Percentiles rank a stretch among this genome's conserved stretches.
Conservation (phyloP, 2,113 vertebrate species). For the Actinemys pallida region DNA sequence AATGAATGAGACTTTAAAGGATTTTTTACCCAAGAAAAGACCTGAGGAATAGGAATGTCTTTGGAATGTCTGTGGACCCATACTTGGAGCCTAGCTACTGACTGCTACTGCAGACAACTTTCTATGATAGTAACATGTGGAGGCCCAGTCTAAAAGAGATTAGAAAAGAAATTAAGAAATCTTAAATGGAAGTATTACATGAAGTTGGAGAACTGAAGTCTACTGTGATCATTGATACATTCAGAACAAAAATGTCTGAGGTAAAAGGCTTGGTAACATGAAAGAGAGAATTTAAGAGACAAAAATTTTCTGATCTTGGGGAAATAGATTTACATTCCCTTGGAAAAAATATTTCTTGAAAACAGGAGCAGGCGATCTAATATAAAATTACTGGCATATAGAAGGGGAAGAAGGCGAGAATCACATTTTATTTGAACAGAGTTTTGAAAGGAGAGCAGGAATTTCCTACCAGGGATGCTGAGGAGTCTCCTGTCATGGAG, state of each 20-base stretch:
- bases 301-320: too few relatives aligned
- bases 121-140: accelerated
- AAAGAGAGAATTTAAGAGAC: background rate
- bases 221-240: background rate
- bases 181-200: background rate
- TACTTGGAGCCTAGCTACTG: background rate
- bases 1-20: background rate
- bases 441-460: background rate
- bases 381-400: accelerated
- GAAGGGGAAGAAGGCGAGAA: background rate
- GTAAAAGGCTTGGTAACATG: background rate
- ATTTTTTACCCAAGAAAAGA: background rate
- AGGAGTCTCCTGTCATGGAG: background rate
- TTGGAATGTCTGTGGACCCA: background rate
- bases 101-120: background rate
- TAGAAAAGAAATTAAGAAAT: background rate
- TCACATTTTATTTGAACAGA: background rate
- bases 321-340: too few relatives aligned
- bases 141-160: background rate
- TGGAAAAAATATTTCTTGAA: background rate
- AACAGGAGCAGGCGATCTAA: accelerated
- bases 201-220: background rate
- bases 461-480: background rate
- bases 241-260: background rate
- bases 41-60: background rate